Evolutionary conservation across 2,888 invertebrate species (phyloP), one percentile per base, ranked within the genome.

Genomic region (Drosophila kambysellisi): DNA sequence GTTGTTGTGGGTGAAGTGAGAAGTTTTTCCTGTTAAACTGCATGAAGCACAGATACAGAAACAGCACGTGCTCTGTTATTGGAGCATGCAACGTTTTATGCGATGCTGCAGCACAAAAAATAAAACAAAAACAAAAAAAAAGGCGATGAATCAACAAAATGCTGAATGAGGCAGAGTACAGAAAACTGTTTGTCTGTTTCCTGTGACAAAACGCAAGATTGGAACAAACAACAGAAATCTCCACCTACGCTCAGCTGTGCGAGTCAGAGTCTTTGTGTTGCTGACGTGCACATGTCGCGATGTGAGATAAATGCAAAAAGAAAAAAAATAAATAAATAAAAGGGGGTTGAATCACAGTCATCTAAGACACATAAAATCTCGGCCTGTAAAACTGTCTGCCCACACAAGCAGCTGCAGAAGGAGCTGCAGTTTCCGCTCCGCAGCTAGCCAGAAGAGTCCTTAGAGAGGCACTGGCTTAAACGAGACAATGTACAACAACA

Each of bases 391-490:
- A 85, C 73, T 80, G 57, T 66, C 73, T 56, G 71, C 64, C 76
- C 63, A 64, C 75, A 56, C 67, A 63, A 25, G 6, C 53, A 37
- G 76, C 70, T 58, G 56, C 53, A 67, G 58, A 56, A 67, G 78
- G 54, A 66, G 81, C 39, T 30, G 29, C 50, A 68, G 78, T 58
- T 88, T 85, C 83, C 86, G 78, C 64, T 80, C 41, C 65, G 70
- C 69, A 74, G 69, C 73, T 72, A 65, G 63, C 67, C 59, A 54
- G 35, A 83, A 83, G 81, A 61, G 89, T 89, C 85, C 85, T 85
- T 89, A 80, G 74, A 82, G 68, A 87, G 75, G 87, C 89, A 63
- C 68, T 75, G 88, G 75, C 87, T 76, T 89, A 89, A 87, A 87
- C 76, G 73, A 84, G 80, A 85, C 89, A 85, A 85, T 89, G 66